Percentiles rank a stretch among this genome's conserved stretches.
Conservation (phyloP, 2,888 invertebrate species). For the Acleris literana region DNA sequence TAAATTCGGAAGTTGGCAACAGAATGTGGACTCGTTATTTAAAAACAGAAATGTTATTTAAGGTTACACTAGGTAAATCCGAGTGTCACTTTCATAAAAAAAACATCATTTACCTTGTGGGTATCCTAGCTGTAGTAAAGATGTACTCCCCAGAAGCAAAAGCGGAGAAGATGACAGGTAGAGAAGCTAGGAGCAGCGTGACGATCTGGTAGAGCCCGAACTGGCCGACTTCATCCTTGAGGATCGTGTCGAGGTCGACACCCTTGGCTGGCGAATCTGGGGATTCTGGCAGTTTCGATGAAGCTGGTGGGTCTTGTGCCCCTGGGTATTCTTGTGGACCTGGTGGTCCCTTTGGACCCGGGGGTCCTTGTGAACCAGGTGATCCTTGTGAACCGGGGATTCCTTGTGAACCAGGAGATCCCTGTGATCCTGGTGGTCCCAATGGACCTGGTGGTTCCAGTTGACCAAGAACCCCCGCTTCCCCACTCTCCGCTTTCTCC, state of each 20-base stretch:
- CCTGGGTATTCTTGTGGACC: background rate
- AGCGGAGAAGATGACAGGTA: conserved; percentile 74
- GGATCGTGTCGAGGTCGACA: conserved; percentile 68
- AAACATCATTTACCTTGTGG: conserved; percentile 58
- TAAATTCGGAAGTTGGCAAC: no score
- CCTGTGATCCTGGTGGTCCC: background rate
- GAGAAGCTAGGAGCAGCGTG: conserved; percentile 62
- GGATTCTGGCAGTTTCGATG: background rate
- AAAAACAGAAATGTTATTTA: no score
- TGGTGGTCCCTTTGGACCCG: background rate
- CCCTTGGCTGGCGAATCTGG: conserved; percentile 22
- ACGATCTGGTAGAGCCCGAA: conserved; percentile 71
- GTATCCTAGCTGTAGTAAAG: conserved; percentile 73
- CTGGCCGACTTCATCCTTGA: conserved; percentile 70
- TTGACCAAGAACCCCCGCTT: background rate
- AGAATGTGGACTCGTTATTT: no score
- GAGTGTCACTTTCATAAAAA: background rate
- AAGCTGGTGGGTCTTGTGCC: background rate
- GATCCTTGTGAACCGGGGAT: background rate
- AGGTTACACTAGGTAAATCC: no score
- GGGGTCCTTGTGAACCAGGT: background rate
- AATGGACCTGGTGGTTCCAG: background rate
- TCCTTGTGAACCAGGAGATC: background rate
- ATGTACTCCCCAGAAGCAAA: conserved; percentile 75
- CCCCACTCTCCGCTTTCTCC: background rate